These are phyloP conservation scores for Dasypus novemcinctus DNA, from an alignment of 2,113 vertebrate species.

Conservation along the genomic window DNA sequence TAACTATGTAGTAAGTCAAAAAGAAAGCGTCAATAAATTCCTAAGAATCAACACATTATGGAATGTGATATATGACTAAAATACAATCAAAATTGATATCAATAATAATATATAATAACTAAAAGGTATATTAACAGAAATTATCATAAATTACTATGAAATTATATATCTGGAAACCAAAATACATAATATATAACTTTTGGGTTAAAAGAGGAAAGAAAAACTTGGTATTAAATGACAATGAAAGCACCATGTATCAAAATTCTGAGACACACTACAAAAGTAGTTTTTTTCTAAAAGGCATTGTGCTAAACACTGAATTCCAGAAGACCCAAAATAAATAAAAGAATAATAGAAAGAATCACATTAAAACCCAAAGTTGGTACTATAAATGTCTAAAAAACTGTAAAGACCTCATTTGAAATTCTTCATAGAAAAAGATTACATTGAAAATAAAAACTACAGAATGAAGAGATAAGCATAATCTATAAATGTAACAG, in stretches of 20 bases:
- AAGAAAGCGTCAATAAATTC: not conserved
- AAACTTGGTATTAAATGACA: not conserved
- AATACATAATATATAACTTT: not conserved
- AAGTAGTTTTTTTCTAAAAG: not conserved
- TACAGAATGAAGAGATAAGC: not conserved
- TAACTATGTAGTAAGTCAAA: not conserved
- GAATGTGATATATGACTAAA: not conserved
- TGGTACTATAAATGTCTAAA: not conserved
- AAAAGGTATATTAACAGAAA: not conserved
- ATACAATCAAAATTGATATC: not conserved
- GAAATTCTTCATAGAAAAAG: not conserved
- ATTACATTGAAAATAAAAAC: not conserved
- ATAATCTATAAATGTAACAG: not conserved
- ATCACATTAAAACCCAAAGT: not conserved
- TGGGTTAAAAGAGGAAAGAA: not conserved
- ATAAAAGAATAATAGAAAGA: not conserved
- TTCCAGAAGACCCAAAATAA: not conserved
- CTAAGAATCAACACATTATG: not conserved
- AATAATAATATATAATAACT: not conserved
- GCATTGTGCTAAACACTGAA: not conserved
- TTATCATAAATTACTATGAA: not conserved
- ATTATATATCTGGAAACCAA: not conserved
- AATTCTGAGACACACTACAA: not conserved
- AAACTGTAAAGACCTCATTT: not conserved
- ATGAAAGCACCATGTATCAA: not conserved